Base-by-base conservation (phyloP, 2,797 vertebrate genomes). In the Natrix natrix region DNA sequence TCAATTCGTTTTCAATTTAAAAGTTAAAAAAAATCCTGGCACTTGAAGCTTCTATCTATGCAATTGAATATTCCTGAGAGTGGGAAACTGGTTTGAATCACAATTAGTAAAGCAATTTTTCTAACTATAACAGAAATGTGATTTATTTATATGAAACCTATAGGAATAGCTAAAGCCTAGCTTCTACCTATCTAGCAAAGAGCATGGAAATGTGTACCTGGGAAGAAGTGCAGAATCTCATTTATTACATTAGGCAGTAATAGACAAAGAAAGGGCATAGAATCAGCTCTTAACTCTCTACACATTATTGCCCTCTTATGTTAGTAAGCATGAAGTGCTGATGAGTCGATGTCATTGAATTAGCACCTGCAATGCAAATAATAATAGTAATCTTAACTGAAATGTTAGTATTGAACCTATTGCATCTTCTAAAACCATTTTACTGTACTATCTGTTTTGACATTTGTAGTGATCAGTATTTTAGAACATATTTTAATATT, bases 371-470 rank as follows among this genome's bases (percentile, higher is more conserved):
- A 48, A 12, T 83, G 74, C 20, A 48, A 83, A 91, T 14, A 5
- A 5, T n/a, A 22, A 7, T 32, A 12, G 3, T 55, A 55, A 90
- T 86, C 48, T 14, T 7, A 2, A 16, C 26, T 48, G 5, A 69
- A 52, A n/a, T 91, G 12, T n/a, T n/a, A 78, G 52, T 3, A 2
- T 59, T n/a, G 0, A 28, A 2, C 52, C 93, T 61, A 66, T 83
- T 83, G 69, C 90, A 37, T 56, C n/a, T 63, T 92, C 5, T 8
- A 17, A 11, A 92, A 43, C 59, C 43, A 37, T 3, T 69, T 28
- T 95, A n/a, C 91, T 89, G 92, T 83, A n/a, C 37, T 92, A 20
- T 92, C 92, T 88, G 90, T 88, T 52, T 57, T 92, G 14, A 0
- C 6, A 87, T 1, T 60, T 32, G 32, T 59, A 37, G 20, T 24